phyloP scores from a whole-genome alignment of 1,140 invertebrate species.

The Meloidogyne floridensis region DNA sequence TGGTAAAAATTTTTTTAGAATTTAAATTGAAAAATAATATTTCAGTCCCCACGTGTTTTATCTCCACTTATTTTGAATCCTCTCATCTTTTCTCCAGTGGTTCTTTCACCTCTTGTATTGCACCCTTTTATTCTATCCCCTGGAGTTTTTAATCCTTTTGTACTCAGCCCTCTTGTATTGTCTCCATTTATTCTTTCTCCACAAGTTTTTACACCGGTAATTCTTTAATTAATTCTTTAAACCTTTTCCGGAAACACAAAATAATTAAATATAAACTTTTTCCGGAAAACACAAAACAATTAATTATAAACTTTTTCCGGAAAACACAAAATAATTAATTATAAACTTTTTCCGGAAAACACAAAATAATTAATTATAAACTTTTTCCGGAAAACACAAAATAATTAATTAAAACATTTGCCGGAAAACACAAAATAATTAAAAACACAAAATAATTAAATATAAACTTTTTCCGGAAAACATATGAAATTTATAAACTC shows the following conservation, averaged over 20 bases:
- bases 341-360: too few relatives aligned
- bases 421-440: conserved; percentile 24
- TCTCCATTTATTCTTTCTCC: conserved; percentile 52
- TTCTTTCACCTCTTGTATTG: conserved; percentile 38
- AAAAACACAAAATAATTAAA: too few relatives aligned
- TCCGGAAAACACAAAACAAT: too few relatives aligned
- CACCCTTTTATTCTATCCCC: conserved; percentile 41
- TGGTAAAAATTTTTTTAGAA: too few relatives aligned
- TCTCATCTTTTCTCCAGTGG: conserved; percentile 41
- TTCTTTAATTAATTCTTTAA: background rate
- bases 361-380: too few relatives aligned
- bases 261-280: too few relatives aligned
- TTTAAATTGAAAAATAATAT: too few relatives aligned
- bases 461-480: too few relatives aligned
- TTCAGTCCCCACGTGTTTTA: conserved; percentile 50
- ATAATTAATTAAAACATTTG: background rate
- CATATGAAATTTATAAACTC: too few relatives aligned
- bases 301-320: too few relatives aligned
- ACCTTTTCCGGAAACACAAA: background rate
- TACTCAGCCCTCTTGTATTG: conserved; percentile 36
- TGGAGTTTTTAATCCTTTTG: conserved; percentile 38
- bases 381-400: too few relatives aligned
- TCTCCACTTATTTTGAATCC: conserved; percentile 42
- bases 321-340: too few relatives aligned
- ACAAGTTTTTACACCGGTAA: conserved; percentile 26